A percentile compares a stretch with the other conserved stretches of the same genome.
Conservation (phyloP, 2,888 invertebrate genomes). For the Yponomeuta sedellus region DNA sequence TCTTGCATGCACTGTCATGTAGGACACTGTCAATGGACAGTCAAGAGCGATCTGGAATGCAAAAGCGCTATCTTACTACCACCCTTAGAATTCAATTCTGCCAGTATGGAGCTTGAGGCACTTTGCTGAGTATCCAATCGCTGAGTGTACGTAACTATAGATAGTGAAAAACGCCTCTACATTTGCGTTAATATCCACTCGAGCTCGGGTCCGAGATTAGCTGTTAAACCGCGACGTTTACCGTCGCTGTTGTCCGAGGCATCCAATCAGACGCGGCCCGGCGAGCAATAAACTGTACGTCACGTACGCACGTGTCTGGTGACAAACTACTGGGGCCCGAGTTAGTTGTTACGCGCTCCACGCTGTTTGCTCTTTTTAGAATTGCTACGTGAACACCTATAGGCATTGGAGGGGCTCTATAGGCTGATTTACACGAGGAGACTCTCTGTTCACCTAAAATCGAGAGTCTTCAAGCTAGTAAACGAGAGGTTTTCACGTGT, state of each 20-base stretch:
- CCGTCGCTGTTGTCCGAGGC: conserved; percentile 29
- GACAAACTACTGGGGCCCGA: conserved; percentile 39
- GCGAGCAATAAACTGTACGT: conserved; percentile 56
- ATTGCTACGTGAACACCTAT: conserved; percentile 16
- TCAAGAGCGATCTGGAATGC: no score
- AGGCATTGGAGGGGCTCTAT: conserved; percentile 29
- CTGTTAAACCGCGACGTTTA: conserved; percentile 12
- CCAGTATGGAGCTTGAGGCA: no score
- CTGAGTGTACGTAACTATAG: neutral
- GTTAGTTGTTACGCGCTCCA: conserved; percentile 19
- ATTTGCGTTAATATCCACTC: conserved; percentile 6
- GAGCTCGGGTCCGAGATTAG: neutral
- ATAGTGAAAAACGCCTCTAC: neutral
- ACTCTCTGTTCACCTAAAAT: neutral
- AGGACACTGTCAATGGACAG: no score
- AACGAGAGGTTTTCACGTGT: neutral
- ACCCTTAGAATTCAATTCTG: no score
- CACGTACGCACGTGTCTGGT: conserved; percentile 52
- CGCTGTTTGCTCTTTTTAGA: neutral
- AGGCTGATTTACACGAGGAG: neutral
- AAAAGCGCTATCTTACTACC: no score
- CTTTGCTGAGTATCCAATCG: no score
- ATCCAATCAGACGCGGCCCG: conserved; percentile 49
- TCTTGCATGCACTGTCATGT: no score
- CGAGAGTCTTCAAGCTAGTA: neutral